A percentile compares a stretch with the other conserved stretches of the same genome.
Conservation (phyloP, 1,140 invertebrate species). For the Leptestheria dahalacensis region DNA sequence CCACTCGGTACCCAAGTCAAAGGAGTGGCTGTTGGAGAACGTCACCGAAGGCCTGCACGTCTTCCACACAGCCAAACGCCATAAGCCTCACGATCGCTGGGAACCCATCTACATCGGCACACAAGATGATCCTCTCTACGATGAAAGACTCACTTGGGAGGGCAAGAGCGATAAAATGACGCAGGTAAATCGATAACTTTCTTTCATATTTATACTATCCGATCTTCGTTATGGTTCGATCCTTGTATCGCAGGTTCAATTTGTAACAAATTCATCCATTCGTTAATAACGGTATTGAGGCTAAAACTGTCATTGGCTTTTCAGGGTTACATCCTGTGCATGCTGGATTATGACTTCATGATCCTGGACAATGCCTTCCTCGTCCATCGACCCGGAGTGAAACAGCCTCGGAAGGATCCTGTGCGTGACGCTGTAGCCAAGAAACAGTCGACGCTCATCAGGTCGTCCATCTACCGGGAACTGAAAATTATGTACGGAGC, state of each 20-base stretch:
- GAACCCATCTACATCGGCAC: slow-evolving; percentile 74
- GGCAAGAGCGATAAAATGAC: slow-evolving; percentile 74
- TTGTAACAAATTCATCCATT: no score
- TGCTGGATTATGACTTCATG: slow-evolving; percentile 29
- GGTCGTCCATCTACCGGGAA: slow-evolving; percentile 65
- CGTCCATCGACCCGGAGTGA: slow-evolving; percentile 20
- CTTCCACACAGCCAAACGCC: slow-evolving; percentile 68
- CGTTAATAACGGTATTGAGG: no score
- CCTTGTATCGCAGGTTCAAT: no score
- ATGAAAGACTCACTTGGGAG: slow-evolving; percentile 64
- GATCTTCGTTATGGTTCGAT: no score
- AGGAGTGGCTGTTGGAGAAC: slow-evolving; percentile 56
- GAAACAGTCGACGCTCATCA: slow-evolving; percentile 62
- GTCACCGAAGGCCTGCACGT: slow-evolving; percentile 53
- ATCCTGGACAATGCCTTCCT: slow-evolving; percentile 65
- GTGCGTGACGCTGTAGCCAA: slow-evolving; percentile 53
- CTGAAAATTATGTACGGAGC: slow-evolving; percentile 65
- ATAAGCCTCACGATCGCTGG: slow-evolving; percentile 65
- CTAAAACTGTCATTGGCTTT: no score
- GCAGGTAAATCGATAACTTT: slow-evolving; percentile 40
- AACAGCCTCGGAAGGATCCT: slow-evolving; percentile 44
- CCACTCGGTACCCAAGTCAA: slow-evolving; percentile 68
- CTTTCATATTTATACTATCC: no score
- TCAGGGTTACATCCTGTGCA: slow-evolving; percentile 20
- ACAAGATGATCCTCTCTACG: slow-evolving; percentile 59